These are phyloP conservation scores for Candidula unifasciata DNA, from an alignment of 2,888 invertebrate genomes.

Conservation along the genomic window DNA sequence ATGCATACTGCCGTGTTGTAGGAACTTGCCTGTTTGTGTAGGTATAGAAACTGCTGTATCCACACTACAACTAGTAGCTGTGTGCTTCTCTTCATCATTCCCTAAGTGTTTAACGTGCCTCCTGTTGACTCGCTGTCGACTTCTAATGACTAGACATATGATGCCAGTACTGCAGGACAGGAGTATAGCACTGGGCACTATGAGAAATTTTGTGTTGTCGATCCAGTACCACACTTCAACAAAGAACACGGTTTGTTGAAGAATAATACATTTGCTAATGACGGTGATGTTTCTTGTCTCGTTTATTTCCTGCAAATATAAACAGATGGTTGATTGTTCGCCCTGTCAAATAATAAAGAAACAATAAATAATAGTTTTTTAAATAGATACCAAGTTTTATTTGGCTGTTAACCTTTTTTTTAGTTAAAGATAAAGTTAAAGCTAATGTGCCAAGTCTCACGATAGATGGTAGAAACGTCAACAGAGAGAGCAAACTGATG, in stretches of 20 bases:
- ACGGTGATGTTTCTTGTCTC: not conserved
- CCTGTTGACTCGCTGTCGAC: not conserved
- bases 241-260: not conserved
- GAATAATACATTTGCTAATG: not conserved
- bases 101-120: not conserved
- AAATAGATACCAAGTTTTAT: too few species aligned
- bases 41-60: too few species aligned
- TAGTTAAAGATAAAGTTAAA: too few species aligned
- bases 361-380: too few species aligned
- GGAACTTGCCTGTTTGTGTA: too few species aligned
- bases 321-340: not conserved
- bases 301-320: not conserved
- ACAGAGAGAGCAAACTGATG: too few species aligned
- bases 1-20: too few species aligned
- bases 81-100: not conserved
- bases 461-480: too few species aligned
- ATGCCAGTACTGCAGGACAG: slow-evolving; percentile 23
- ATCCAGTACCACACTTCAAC: slow-evolving; percentile 42
- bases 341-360: too few species aligned
- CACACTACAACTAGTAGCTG: not conserved
- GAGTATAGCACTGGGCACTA: slow-evolving; percentile 35
- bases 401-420: too few species aligned
- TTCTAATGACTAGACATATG: slow-evolving; percentile 18
- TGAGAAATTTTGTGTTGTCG: slow-evolving; percentile 36
- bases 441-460: too few species aligned